Conservation (phyloP, 1,140 invertebrate genomes). For the Brachionus rubens region DNA sequence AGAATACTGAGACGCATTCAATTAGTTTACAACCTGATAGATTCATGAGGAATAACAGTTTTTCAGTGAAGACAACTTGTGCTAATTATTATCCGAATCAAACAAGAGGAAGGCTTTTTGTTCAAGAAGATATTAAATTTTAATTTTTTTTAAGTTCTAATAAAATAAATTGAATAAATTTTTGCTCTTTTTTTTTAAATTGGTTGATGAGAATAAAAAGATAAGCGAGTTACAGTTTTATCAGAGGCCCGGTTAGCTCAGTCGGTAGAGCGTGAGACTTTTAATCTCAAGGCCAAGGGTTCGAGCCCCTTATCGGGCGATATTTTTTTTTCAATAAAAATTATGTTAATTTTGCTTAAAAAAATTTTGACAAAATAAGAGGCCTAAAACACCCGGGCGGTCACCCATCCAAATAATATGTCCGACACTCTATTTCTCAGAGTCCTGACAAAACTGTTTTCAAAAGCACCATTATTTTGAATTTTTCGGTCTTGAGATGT, state of each 20-base stretch:
- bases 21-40: neutral
- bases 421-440: too few species aligned
- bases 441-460: too few species aligned
- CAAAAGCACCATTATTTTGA: too few species aligned
- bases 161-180: too few species aligned
- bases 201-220: too few species aligned
- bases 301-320: constrained; percentile 38
- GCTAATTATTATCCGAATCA: neutral
- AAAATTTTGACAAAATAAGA: neutral
- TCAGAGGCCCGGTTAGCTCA: constrained; percentile 22
- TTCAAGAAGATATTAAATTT: constrained; percentile 1
- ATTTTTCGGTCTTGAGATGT: too few species aligned
- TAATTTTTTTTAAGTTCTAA: neutral
- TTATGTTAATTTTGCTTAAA: too few species aligned
- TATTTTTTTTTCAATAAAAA: constrained; percentile 19
- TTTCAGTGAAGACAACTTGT: neutral
- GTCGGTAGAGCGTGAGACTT: constrained; percentile 41
- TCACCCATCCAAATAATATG: too few species aligned
- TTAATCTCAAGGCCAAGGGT: constrained; percentile 41
- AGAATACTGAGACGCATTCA: neutral
- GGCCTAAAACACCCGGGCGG: neutral
- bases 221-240: neutral
- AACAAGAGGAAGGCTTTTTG: neutral
- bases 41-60: neutral
- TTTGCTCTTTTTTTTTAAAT: too few species aligned